Evolutionary conservation across 2,797 vertebrate species (phyloP), one percentile per base, ranked within the genome.

Genomic region (Linurgus olivaceus): DNA sequence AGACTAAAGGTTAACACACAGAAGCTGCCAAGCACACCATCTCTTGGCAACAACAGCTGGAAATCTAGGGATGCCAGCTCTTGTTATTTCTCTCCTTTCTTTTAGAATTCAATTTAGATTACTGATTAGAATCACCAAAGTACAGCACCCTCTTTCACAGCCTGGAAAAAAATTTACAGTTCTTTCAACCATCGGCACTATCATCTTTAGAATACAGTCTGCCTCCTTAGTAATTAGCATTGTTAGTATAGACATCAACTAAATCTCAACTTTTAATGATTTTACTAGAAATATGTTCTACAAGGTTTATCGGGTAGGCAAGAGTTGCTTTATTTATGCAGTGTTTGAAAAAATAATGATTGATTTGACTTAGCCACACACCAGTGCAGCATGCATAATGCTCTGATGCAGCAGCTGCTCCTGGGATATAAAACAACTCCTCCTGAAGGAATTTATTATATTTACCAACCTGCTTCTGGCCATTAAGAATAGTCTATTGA

Each of bases 361-460:
- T 44, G 11, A 71, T 52, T 45, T 17, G 44, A 35, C n/a, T 48
- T 25, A 40, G 10, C 8, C 54, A 72, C 16, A 31, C 0, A 0
- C 7, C 23, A 80, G 45, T 2, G 16, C 19, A 82, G 19, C 8
- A 31, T 4, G 8, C 38, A 18, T 7, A 65, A 62, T 6, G 5
- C 17, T 44, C 17, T 29, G 50, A 55, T 21, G 26, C 15, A 45
- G 58, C 23, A 78, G 28, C 35, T 74, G 61, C 28, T 74, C 8
- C 25, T 48, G 17, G 21, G 8, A 16, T 61, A 83, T 33, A 67
- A 89, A 90, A 92, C 18, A 77, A 75, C 9, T 73, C 65, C 38
- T 91, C 70, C 72, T 74, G 44, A 88, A 83, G 13, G 17, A 70
- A 58, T 42, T 68, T 37, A 45, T 10, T 17, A 44, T 15, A 1